Percentiles rank a stretch among this genome's conserved stretches.
Evolutionary conservation across 1,140 invertebrate species (phyloP).

Genomic region (Rhagoletis zephyria): DNA sequence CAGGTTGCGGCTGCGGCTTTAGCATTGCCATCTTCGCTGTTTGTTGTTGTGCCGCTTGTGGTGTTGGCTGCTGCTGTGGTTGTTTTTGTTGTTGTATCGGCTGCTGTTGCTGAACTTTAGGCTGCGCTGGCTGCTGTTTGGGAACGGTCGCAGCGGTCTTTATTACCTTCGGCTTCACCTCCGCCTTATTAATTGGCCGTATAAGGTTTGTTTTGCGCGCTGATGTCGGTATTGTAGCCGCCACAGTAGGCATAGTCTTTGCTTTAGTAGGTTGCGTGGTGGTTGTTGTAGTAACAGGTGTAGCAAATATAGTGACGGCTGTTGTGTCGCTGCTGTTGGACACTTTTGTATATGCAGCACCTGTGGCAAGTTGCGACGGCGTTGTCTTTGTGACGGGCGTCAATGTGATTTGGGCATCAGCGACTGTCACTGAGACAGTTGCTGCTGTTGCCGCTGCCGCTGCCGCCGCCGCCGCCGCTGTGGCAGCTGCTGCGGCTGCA

Average conservation of each 20-base stretch:
- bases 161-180: conserved; percentile 70
- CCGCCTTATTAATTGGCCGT: conserved; percentile 68
- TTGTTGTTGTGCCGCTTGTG: background rate
- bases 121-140: background rate
- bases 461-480: conserved; percentile 70
- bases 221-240: conserved; percentile 61
- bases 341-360: background rate
- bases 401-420: conserved; percentile 8
- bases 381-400: background rate
- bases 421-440: background rate
- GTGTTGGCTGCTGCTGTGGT: conserved; percentile 41
- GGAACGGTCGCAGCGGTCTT: conserved; percentile 58
- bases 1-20: conserved; percentile 34
- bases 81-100: conserved; percentile 16
- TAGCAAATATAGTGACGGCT: conserved; percentile 3
- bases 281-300: conserved; percentile 55
- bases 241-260: conserved; percentile 61
- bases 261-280: conserved; percentile 65
- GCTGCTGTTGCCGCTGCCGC: conserved; percentile 64
- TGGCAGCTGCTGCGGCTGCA: background rate
- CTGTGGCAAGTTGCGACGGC: background rate
- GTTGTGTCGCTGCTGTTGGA: background rate
- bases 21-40: conserved; percentile 41
- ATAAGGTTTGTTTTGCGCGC: conserved; percentile 68
- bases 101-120: conserved; percentile 49